phyloP scores from a whole-genome alignment of 2,888 invertebrate genomes.

The Latheticus oryzae region DNA sequence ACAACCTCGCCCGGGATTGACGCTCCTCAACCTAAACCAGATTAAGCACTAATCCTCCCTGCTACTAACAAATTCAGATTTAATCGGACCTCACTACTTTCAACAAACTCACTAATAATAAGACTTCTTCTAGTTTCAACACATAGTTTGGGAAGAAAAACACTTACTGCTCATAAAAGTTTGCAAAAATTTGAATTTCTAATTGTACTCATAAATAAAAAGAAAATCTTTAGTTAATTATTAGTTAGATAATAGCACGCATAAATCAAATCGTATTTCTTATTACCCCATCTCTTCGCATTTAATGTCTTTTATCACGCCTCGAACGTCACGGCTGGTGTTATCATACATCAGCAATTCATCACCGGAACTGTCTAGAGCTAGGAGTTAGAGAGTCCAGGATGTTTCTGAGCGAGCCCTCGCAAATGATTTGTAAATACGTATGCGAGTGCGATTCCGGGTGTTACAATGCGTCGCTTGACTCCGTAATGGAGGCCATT shows the following conservation, averaged over 20 bases:
- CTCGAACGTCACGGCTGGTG: conserved; percentile 6
- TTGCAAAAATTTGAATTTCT: too few relatives aligned
- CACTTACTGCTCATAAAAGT: too few relatives aligned
- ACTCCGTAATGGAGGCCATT: conserved; percentile 45
- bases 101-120: neutral
- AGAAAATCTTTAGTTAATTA: too few relatives aligned
- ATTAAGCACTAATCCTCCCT: conserved; percentile 31
- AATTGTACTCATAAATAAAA: too few relatives aligned
- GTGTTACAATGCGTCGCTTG: conserved; percentile 43
- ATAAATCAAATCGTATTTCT: too few relatives aligned
- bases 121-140: too few relatives aligned
- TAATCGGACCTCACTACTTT: neutral
- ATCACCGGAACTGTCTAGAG: conserved; percentile 43
- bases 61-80: conserved; percentile 28
- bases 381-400: conserved; percentile 17
- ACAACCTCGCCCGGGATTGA: conserved; percentile 47
- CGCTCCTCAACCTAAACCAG: conserved; percentile 39
- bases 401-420: conserved; percentile 25
- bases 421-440: conserved; percentile 48
- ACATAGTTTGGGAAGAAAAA: too few relatives aligned
- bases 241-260: too few relatives aligned
- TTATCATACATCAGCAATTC: conserved; percentile 44
- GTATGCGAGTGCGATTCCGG: conserved; percentile 39
- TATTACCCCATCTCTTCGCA: too few relatives aligned
- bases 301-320: too few relatives aligned